phyloP scores from a whole-genome alignment of 1,140 invertebrate genomes.

The Lordiphosa mommai region DNA sequence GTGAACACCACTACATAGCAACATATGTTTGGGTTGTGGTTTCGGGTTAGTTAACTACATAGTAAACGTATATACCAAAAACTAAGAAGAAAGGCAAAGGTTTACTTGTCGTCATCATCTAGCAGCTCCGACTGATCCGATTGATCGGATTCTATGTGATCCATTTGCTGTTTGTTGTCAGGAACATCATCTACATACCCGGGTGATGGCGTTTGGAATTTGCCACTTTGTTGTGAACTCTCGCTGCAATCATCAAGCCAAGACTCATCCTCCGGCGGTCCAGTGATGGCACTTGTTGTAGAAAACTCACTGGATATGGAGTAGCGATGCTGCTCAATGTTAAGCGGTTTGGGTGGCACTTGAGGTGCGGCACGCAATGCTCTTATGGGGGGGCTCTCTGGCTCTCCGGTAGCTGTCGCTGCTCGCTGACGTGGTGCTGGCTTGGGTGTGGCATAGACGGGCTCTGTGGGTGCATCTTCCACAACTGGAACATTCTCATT shows the following conservation, averaged over 20 bases:
- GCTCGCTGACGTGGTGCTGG: slow-evolving; percentile 61
- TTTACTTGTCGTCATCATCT: slow-evolving; percentile 58
- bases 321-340: slow-evolving; percentile 17
- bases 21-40: too few relatives aligned
- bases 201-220: slow-evolving; percentile 73
- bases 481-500: slow-evolving; percentile 56
- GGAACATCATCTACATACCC: slow-evolving; percentile 63
- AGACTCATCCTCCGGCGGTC: not conserved
- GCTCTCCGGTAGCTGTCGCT: slow-evolving; percentile 1
- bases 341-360: slow-evolving; percentile 40
- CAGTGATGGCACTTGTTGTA: slow-evolving; percentile 42
- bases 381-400: not conserved
- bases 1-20: too few relatives aligned
- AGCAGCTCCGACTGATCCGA: slow-evolving; percentile 13
- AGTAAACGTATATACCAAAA: slow-evolving; percentile 8
- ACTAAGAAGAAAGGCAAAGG: slow-evolving; percentile 21
- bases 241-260: slow-evolving; percentile 34
- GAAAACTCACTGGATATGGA: slow-evolving; percentile 73
- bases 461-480: slow-evolving; percentile 18
- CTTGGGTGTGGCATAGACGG: slow-evolving; percentile 48
- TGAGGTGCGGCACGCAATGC: slow-evolving; percentile 38
- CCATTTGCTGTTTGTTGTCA: not conserved
- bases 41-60: not conserved
- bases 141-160: slow-evolving; percentile 1
- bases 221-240: slow-evolving; percentile 54